Base-by-base conservation (phyloP, 2,888 invertebrate genomes). In the Adelphocoris suturalis region DNA sequence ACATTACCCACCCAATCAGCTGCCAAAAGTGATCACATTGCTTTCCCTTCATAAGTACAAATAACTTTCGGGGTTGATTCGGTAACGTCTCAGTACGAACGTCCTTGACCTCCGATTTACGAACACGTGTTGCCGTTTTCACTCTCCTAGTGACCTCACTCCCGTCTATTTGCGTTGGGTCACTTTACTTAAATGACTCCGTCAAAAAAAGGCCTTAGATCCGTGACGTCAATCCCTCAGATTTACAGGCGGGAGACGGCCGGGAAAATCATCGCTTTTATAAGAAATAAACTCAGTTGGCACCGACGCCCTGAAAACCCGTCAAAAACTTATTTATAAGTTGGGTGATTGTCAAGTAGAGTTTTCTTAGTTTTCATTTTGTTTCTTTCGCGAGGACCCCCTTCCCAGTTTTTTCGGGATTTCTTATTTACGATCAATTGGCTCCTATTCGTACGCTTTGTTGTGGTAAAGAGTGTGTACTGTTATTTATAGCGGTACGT, bases 211-310 rank as follows among this genome's bases (percentile, higher is more conserved):
- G 68, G 23, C 68, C 68, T 68, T 23, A 68, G 23, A 68, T 19
- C 23, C 68, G 13, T 68, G 68, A 68, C 68, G 68, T 68, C 68
- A 68, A 68, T 68, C 23, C 23, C 23, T 68, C 23, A 68, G 68
- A 68, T 68, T 68, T 68, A 68, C 68, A 7, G 68, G 19, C 12
- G 27, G 23, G 23, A 68, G 68, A 23, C 68, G 27, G 61, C 19
- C 57, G 68, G 68, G 23, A 68, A 68, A 68, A 5, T 23, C 68
- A 9, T 68, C 68, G 27, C 27, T 68, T 68, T 68, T 68, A 68
- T 68, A 68, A n/a, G 68, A 68, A 68, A 68, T 23, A 68, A 68
- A 61, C 61, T 61, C 68, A 68, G 23, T 68, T 68, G 68, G 68
- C 68, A 68, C 68, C 12, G n/a, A 19, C 68, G 19, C 68, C 27